Base-by-base conservation (phyloP, 2,113 vertebrate species). In the Rattus rattus region DNA sequence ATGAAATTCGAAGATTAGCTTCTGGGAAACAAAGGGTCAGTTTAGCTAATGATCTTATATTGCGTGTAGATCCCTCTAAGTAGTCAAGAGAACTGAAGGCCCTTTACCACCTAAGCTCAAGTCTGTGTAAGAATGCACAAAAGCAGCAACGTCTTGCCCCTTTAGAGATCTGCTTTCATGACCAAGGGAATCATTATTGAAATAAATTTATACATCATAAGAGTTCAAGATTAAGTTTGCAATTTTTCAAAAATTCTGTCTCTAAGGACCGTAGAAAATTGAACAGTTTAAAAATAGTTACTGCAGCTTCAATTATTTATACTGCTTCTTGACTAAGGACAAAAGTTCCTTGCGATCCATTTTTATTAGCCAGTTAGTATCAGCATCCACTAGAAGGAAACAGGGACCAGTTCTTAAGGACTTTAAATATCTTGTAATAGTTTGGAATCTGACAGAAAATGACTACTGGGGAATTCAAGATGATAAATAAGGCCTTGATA, bases 1-100 rank as follows among this genome's bases (percentile, higher is more conserved):
- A 72, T 79, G 70, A 96, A 94, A 69, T 39, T 83, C 20, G 36
- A 83, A 96, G 95, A 96, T 97, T 95, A 96, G 33, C 77, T 90
- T 93, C 73, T 89, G 91, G 49, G 61, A 95, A 96, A 77, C 63
- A 94, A 96, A 96, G 96, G 69, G 97, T 97, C 95, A 91, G 92
- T 97, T 88, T 69, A n/a, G 33, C 81, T 95, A 43, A 81, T 97
- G 92, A 93, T 97, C 95, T 96, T 73, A 80, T 95, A 88, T 76
- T 94, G 61, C 73, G 72, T 92, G 91, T 85, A 94, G 73, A 61
- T 54, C 79, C 59, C 16, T 87, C n/a, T 91, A 96, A 96, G 75
- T 70, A 59, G 56, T 63, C 88, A 94, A 76, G 83, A 63, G 70
- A 95, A 92, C 94, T 88, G 61, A 92, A 89, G 67, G 92, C 61